Base-by-base conservation (phyloP, 2,888 invertebrate species). In the Melanostoma mellinum region DNA sequence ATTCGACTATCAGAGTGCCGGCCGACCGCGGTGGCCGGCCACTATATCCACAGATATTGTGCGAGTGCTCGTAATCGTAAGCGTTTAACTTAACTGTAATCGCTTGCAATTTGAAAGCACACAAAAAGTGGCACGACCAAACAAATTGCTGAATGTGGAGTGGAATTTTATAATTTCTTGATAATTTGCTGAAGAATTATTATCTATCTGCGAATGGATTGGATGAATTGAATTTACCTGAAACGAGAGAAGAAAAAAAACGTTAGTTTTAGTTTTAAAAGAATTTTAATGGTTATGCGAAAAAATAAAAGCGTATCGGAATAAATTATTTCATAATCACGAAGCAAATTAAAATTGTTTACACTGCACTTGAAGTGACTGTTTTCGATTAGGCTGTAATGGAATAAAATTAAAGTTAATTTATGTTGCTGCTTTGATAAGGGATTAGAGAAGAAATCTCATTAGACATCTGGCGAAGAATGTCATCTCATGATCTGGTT, bases 141-240 rank as follows among this genome's bases (percentile, higher is more conserved):
- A 68, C 73, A 82, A 82, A 82, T 82, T 61, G 77, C 63, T 68
- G 72, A 77, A 82, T 72, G 72, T 68, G 50, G 81, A 82, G 35
- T 82, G 81, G 81, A 77, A 82, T 82, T 82, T 82, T 73, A 73
- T 82, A 82, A 82, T 81, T 71, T 46, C 76, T 67, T 48, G 71
- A 60, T 60, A 81, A 75, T 77, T 77, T 77, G 77, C 63, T 68
- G 68, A 56, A 56, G 73, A 73, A 77, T 73, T 73, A 77, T 68
- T 68, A 50, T 35, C 20, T 20, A 20, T 20, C 20, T 20, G 20
- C 20, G 61, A 68, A 55, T 72, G 50, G 60, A 73, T 44, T 77
- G 42, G 72, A 77, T 58, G 81, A 32, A 20, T 56, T 74, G 68
- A 44, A 35, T 61, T 80, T 82, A 82, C 81, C 81, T 82, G 81